phyloP scores from a whole-genome alignment of 2,888 invertebrate genomes.

The Hylaea fasciaria region DNA sequence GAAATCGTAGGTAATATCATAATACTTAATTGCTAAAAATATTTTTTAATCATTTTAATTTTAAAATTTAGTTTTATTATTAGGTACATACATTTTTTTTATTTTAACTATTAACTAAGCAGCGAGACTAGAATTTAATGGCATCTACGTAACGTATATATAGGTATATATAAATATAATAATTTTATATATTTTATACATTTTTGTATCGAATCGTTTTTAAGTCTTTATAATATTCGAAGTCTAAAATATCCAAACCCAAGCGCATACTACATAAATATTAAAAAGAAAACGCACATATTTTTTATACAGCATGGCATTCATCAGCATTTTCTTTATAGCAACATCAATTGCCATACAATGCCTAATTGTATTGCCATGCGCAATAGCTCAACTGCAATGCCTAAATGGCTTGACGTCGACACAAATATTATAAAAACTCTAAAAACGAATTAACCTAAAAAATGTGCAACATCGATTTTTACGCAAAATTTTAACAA shows the following conservation, averaged over 20 bases:
- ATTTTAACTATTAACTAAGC: conserved; percentile 65
- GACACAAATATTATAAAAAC: conserved; percentile 34
- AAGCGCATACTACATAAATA: conserved; percentile 11
- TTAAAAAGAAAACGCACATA: conserved; percentile 1
- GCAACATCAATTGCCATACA: no score
- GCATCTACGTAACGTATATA: conserved; percentile 70
- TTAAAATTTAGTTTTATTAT: conserved; percentile 57
- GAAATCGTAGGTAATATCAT: conserved; percentile 59
- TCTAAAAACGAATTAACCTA: conserved; percentile 31
- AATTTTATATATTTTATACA: conserved; percentile 46
- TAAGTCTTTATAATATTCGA: conserved; percentile 35
- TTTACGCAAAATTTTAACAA: conserved; percentile 37
- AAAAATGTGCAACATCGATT: conserved; percentile 39
- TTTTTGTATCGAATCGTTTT: conserved; percentile 32
- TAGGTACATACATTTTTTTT: conserved; percentile 68
- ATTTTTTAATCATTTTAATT: conserved; percentile 54
- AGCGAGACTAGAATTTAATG: conserved; percentile 80
- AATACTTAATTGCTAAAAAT: conserved; percentile 66
- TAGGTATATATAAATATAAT: conserved; percentile 59
- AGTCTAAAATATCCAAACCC: conserved; percentile 8
- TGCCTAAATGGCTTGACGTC: not conserved
- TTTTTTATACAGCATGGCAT: no score
- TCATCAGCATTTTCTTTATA: no score
- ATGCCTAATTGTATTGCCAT: not conserved
- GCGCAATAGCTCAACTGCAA: conserved; percentile 10